Conservation (phyloP, 2,113 vertebrate species). For the Epinephelus fuscoguttatus region DNA sequence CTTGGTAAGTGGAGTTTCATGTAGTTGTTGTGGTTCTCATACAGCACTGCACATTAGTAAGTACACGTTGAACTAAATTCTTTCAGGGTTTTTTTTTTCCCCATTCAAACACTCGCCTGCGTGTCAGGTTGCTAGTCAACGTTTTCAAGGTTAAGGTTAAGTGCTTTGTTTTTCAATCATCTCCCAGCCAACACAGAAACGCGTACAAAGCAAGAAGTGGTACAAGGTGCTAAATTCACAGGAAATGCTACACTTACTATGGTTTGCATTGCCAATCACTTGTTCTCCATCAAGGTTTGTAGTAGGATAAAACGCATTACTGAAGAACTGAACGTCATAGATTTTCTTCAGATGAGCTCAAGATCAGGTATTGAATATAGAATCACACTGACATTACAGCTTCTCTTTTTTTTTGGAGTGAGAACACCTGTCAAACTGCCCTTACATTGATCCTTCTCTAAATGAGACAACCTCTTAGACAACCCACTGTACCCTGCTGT, state of each 20-base stretch:
- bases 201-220: neutral
- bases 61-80: neutral
- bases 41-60: neutral
- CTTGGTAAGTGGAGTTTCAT: constrained; percentile 27
- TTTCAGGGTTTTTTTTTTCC: neutral
- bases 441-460: constrained; percentile 32
- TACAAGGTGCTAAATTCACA: neutral
- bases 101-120: constrained; percentile 5
- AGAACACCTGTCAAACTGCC: constrained; percentile 53
- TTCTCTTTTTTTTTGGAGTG: constrained; percentile 21
- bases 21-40: constrained; percentile 6
- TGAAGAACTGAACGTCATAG: constrained; percentile 5
- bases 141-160: constrained; percentile 30
- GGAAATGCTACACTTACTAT: neutral
- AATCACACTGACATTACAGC: constrained; percentile 46
- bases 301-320: neutral
- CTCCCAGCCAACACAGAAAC: neutral
- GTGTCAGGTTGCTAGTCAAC: constrained; percentile 3
- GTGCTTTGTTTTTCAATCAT: constrained; percentile 17
- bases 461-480: constrained; percentile 23
- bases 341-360: constrained; percentile 36
- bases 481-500: neutral
- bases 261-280: neutral
- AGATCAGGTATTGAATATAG: constrained; percentile 50
- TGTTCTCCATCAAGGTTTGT: constrained; percentile 1